Base-by-base conservation (phyloP, 1,140 invertebrate species). In the Spodoptera litura region DNA sequence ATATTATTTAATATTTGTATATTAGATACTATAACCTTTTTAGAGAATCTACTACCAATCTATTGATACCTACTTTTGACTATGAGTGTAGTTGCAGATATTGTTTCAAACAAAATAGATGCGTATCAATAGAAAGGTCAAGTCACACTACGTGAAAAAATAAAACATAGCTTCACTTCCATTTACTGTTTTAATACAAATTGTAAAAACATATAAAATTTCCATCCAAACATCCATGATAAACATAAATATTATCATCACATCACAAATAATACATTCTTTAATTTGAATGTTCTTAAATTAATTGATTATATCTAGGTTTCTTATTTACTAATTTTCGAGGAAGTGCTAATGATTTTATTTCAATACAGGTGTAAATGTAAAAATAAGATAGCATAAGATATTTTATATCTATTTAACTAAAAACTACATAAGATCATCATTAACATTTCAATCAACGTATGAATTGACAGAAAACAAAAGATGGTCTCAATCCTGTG, bases 271-370 rank as follows among this genome's bases (percentile, higher is more conserved):
- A 59, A 20, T 56, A 75, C 58, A 61, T 61, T 75, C 44, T 35
- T 58, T 20, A 53, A 64, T 75, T 53, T 25, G 68, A 73, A 73
- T 73, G 71, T 35, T 52, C 56, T 74, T 64, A 75, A 11, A 64
- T 31, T 35, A 75, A 25, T 53, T 55, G 49, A 53, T 13, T 75
- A 75, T 9, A 53, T 38, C 73, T 75, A 75, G 20, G 5, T 59
- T 20, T 27, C 49, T 31, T 35, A 75, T 61, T 79, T 62, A n/a
- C 49, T 31, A 27, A 75, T 61, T 79, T 62, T 91, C 88, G 89
- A 92, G 89, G 89, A 84, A 90, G 82, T 79, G 87, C 89, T 91
- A 80, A 89, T 88, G 86, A 83, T 76, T 78, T 20, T 81, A 73
- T 64, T 49, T 51, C 44, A 70, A 58, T n/a, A 25, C 35, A 53